Percentiles rank a stretch among this genome's conserved stretches.
Conservation (phyloP, 2,113 vertebrate genomes). For the Tupaia chinensis region DNA sequence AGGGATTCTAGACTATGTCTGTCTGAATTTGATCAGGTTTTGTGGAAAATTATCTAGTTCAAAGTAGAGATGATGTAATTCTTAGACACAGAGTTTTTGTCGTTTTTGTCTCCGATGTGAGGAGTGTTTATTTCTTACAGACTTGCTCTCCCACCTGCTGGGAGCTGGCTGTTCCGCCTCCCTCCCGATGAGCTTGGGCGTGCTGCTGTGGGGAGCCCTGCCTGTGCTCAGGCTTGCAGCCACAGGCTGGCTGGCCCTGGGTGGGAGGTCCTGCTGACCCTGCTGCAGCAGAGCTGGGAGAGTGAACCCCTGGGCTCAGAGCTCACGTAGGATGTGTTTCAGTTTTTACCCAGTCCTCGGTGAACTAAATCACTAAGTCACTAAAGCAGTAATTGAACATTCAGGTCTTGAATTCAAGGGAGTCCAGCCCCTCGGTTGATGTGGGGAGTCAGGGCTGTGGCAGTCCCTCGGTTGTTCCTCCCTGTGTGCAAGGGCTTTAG, state of each 20-base stretch:
- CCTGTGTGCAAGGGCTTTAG: neutral
- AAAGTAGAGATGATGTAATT: neutral
- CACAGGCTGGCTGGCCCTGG: neutral
- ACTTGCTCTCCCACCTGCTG: neutral
- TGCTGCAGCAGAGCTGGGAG: neutral
- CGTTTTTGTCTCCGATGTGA: slow-evolving; percentile 21
- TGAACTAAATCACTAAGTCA: neutral
- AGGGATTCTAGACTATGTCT: neutral
- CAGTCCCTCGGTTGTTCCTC: neutral
- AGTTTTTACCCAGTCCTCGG: neutral
- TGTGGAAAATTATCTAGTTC: neutral
- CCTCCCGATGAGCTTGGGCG: neutral
- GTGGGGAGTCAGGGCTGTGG: neutral
- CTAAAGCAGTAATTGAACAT: neutral
- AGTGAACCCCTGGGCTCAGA: neutral
- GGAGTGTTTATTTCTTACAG: neutral
- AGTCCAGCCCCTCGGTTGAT: neutral
- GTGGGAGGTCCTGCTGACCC: neutral
- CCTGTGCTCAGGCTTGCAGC: neutral
- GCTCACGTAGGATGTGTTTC: neutral
- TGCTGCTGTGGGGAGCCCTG: neutral
- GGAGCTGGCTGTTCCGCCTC: neutral
- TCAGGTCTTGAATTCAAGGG: neutral
- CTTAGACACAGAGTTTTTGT: slow-evolving; percentile 1
- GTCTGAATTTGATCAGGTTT: slow-evolving; percentile 27